These are phyloP conservation scores for Neopipo cinnamomea DNA, from an alignment of 2,113 vertebrate genomes.

Conservation along the genomic window DNA sequence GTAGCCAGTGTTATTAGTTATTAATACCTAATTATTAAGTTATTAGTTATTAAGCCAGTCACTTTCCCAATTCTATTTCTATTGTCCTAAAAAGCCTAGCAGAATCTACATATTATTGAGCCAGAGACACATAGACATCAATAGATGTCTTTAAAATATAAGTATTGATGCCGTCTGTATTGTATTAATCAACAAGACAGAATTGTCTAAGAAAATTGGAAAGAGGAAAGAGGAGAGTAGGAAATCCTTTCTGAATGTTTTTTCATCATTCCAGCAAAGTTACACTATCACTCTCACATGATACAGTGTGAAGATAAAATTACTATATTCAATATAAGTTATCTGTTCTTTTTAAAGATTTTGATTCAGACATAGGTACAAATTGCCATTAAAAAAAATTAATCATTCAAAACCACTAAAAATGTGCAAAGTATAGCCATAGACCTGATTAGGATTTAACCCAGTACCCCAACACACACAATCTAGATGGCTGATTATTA, in stretches of 20 bases:
- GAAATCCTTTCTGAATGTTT: background rate
- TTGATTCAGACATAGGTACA: background rate
- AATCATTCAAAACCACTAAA: background rate
- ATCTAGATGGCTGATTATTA: background rate
- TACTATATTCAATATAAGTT: background rate
- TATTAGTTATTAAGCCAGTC: background rate
- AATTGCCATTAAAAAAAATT: background rate
- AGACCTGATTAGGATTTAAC: background rate
- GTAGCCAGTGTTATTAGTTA: background rate
- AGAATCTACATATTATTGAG: background rate
- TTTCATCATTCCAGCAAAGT: background rate
- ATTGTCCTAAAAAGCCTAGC: accelerated
- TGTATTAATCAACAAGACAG: background rate
- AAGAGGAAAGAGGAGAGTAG: background rate
- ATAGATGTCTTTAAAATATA: background rate
- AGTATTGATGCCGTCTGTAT: background rate
- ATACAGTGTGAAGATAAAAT: background rate
- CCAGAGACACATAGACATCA: background rate
- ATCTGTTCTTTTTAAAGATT: background rate
- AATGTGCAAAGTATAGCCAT: background rate
- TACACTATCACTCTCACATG: accelerated
- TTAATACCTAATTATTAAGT: background rate
- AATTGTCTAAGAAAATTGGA: background rate
- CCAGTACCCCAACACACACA: background rate
- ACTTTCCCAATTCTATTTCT: background rate